Conservation (phyloP, 2,113 vertebrate species). For the Hepsetus odoe region DNA sequence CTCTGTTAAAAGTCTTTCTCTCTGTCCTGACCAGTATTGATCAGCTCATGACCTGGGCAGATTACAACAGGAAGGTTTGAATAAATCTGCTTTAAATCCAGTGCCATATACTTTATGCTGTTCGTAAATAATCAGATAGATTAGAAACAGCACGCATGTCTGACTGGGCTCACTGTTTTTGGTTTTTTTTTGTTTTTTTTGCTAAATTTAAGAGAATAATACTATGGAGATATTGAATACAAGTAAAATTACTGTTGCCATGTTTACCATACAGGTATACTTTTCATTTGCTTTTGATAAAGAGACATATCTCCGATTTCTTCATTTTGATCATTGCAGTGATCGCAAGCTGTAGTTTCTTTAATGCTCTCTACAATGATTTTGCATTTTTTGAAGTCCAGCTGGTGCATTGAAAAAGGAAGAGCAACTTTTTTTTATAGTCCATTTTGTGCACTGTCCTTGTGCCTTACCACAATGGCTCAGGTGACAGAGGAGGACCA, state of each 20-base stretch:
- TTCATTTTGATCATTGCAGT: too few relatives aligned
- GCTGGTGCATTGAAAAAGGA: not conserved
- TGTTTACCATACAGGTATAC: too few relatives aligned
- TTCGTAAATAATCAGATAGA: constrained; percentile 42
- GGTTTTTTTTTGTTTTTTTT: too few relatives aligned
- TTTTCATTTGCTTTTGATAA: too few relatives aligned
- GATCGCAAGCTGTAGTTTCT: not conserved
- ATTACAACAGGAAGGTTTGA: constrained; percentile 50
- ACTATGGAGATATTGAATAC: too few relatives aligned
- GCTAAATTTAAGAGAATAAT: too few relatives aligned
- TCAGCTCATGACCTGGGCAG: constrained; percentile 33
- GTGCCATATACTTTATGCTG: constrained; percentile 32
- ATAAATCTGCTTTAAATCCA: constrained; percentile 43
- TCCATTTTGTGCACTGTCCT: constrained; percentile 5
- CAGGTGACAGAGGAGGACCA: constrained; percentile 14
- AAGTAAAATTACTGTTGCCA: too few relatives aligned
- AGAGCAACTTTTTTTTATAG: constrained; percentile 16
- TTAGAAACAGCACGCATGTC: not conserved
- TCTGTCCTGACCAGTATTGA: constrained; percentile 50
- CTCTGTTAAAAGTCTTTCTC: constrained; percentile 45
- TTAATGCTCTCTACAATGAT: not conserved
- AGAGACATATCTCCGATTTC: too few relatives aligned
- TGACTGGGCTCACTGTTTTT: not conserved
- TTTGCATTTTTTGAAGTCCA: not conserved
- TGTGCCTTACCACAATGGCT: constrained; percentile 21